Evolutionary conservation across 2,888 invertebrate species (phyloP).

Genomic region (Cataglyphis altisquamis): DNA sequence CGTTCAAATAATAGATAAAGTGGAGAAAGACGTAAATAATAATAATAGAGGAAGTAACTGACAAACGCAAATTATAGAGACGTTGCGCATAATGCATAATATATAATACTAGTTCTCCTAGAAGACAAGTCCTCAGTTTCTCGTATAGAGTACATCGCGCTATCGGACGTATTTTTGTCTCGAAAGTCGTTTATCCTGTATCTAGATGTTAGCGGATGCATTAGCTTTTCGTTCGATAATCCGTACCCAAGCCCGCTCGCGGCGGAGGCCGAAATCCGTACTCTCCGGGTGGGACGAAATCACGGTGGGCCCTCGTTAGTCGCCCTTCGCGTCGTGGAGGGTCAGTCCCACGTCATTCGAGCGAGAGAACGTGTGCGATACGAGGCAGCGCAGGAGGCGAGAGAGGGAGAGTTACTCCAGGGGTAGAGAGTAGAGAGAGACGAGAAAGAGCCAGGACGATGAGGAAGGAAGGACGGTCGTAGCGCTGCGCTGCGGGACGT

Average conservation of each 20-base stretch:
- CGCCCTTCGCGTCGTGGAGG: conserved; percentile 72
- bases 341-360: conserved; percentile 69
- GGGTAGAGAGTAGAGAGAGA: conserved; percentile 20
- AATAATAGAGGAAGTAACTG: conserved; percentile 41
- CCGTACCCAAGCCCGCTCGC: conserved; percentile 39
- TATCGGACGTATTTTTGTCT: conserved; percentile 8
- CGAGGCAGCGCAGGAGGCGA: conserved; percentile 20
- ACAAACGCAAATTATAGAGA: conserved; percentile 53
- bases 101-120: conserved; percentile 4
- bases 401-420: conserved; percentile 52
- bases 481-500: conserved; percentile 77
- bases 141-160: conserved; percentile 16
- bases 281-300: conserved; percentile 70
- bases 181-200: conserved; percentile 26
- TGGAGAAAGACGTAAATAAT: conserved; percentile 23
- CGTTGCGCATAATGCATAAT: conserved; percentile 41
- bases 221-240: conserved; percentile 50
- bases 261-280: conserved; percentile 58
- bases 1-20: conserved; percentile 15
- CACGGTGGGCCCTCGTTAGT: conserved; percentile 75
- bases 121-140: conserved; percentile 31
- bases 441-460: conserved; percentile 52
- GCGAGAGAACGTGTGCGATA: conserved; percentile 31
- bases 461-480: conserved; percentile 59
- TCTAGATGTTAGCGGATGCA: conserved; percentile 23